A percentile compares a stretch with the other conserved stretches of the same genome.
These are phyloP conservation scores for Probaryconus sp. DNA, from an alignment of 1,140 invertebrate species.

Conservation along the genomic window DNA sequence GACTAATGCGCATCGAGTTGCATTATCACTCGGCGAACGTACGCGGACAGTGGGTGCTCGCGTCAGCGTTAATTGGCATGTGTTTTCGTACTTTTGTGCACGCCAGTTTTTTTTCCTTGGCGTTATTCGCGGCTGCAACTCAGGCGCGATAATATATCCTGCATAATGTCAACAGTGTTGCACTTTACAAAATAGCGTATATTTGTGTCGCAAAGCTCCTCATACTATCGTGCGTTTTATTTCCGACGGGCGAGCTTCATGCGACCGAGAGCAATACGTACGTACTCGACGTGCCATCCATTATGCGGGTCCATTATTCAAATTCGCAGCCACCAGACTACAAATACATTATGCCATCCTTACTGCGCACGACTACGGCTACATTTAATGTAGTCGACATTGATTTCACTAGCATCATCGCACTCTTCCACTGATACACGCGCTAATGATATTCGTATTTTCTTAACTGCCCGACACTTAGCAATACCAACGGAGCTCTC, in stretches of 20 bases:
- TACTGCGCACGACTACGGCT: conserved; percentile 43
- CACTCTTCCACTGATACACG: conserved; percentile 23
- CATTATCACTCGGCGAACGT: conserved; percentile 20
- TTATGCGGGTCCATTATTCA: conserved; percentile 70
- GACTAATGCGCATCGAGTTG: conserved; percentile 31
- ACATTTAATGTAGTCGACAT: conserved; percentile 61
- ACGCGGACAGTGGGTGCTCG: conserved; percentile 1
- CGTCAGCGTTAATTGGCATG: conserved; percentile 49
- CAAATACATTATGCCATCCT: conserved; percentile 68
- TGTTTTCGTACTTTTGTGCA: conserved; percentile 42
- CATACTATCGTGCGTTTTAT: conserved; percentile 63
- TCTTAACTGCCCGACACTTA: conserved; percentile 31
- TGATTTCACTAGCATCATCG: conserved; percentile 45
- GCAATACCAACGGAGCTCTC: conserved; percentile 4
- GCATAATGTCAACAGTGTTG: conserved; percentile 54
- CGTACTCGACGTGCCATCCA: conserved; percentile 65
- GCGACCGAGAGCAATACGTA: conserved; percentile 63
- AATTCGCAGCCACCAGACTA: conserved; percentile 65
- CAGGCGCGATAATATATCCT: conserved; percentile 49
- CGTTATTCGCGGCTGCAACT: conserved; percentile 3
- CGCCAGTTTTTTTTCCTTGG: conserved; percentile 39
- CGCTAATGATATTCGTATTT: conserved; percentile 28
- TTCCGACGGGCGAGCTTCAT: conserved; percentile 56
- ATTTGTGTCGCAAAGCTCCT: conserved; percentile 53
- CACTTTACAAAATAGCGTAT: conserved; percentile 61